Percentiles rank a stretch among this genome's conserved stretches.
Conservation (phyloP, 2,888 invertebrate genomes). For the Hydriomena furcata region DNA sequence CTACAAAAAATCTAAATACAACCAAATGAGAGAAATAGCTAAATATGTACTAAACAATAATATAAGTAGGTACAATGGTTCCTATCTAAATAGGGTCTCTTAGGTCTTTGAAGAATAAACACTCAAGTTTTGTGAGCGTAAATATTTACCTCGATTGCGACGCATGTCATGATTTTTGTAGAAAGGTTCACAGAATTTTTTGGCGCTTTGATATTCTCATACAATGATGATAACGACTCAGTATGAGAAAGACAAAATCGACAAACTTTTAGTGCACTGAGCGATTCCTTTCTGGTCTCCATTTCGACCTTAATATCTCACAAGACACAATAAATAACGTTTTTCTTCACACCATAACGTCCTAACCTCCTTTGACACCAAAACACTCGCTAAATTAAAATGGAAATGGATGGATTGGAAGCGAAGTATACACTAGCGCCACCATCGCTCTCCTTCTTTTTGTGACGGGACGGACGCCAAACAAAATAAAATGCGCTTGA, state of each 20-base stretch:
- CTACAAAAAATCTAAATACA: no score
- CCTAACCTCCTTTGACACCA: constrained; percentile 35
- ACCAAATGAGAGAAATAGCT: no score
- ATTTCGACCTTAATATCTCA: constrained; percentile 57
- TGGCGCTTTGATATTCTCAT: constrained; percentile 80
- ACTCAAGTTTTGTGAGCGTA: no score
- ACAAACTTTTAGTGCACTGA: constrained; percentile 87
- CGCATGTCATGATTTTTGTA: constrained; percentile 90
- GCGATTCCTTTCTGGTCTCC: constrained; percentile 84
- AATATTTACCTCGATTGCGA: constrained; percentile 88
- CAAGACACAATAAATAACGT: constrained; percentile 34
- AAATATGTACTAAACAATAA: no score
- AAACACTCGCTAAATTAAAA: constrained; percentile 36
- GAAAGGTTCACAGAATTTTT: constrained; percentile 86
- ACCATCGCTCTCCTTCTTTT: constrained; percentile 14
- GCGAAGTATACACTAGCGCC: constrained; percentile 51
- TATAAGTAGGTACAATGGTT: no score
- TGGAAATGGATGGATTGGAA: no score
- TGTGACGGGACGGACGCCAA: no score
- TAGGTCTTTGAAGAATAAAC: no score
- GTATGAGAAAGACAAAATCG: constrained; percentile 89
- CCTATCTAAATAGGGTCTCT: no score
- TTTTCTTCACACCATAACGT: constrained; percentile 62
- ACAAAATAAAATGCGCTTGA: no score
- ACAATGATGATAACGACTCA: constrained; percentile 86